Evolutionary conservation across 2,888 invertebrate species (phyloP).

Genomic region (Xestia sexstrigata): DNA sequence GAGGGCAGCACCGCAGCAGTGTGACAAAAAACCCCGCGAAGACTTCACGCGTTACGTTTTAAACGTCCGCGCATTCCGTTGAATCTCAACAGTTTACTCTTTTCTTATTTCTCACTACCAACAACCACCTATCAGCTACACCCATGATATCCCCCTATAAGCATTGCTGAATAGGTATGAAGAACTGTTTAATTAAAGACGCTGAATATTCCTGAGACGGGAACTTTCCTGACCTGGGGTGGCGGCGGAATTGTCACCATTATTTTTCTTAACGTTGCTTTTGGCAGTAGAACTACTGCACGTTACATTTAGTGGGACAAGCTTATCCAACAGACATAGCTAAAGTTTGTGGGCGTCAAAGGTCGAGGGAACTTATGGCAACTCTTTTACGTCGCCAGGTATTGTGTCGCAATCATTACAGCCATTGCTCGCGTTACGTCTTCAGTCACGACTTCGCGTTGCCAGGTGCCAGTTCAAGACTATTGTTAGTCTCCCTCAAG

Average conservation of each 20-base stretch:
- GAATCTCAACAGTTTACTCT: too few relatives aligned
- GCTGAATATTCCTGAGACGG: background rate
- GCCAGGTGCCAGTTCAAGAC: background rate
- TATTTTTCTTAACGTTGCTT: background rate
- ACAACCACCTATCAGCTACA: too few relatives aligned
- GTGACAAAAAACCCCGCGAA: too few relatives aligned
- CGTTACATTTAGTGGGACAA: background rate
- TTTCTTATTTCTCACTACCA: too few relatives aligned
- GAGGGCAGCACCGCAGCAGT: too few relatives aligned
- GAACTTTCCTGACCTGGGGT: too few relatives aligned
- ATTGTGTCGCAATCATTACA: conserved; percentile 13
- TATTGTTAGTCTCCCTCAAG: conserved; percentile 5
- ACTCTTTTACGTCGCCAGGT: conserved; percentile 3
- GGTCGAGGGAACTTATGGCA: conserved; percentile 19
- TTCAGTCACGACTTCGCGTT: background rate
- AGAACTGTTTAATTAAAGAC: background rate
- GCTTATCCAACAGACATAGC: conserved; percentile 5
- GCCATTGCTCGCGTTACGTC: conserved; percentile 14
- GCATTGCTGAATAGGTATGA: background rate
- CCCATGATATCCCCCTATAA: background rate
- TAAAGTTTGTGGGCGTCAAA: conserved; percentile 9
- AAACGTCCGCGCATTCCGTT: too few relatives aligned
- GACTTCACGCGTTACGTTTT: too few relatives aligned
- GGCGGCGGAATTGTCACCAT: background rate
- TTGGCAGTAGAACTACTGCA: conserved; percentile 11